Evolutionary conservation across 2,888 invertebrate genomes (phyloP), one percentile per base, ranked within the genome.

Genomic region (Parnassius orleans): DNA sequence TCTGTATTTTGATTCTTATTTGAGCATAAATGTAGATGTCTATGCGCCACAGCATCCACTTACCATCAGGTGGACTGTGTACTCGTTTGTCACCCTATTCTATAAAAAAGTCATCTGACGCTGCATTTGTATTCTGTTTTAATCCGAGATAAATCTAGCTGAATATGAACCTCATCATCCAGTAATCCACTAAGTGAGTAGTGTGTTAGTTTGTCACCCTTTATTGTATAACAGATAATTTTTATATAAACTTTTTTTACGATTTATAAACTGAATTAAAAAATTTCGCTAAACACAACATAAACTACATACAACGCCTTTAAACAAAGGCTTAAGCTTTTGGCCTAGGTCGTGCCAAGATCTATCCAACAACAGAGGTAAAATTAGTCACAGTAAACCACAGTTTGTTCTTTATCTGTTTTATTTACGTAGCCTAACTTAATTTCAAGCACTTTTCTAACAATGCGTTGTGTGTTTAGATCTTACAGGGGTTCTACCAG

Each of bases 401-500:
- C 50, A 42, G 52, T 53, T 24, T 53, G 41, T 51, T 15, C 33
- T 64, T 48, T 43, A 57, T 53, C 48, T 33, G 33, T 47, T n/a
- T 61, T 33, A 3, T 10, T 58, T 51, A 52, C n/a, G n/a, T 14
- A 24, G 44, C 10, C 43, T 12, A 46, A 44, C 53, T 11, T 52
- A 41, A 50, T 15, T 46, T 5, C 19, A 53, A 42, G 48, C 15
- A 12, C 15, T 56, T 44, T 46, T 52, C 19, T 51, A 55, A 55
- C 10, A 41, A 19, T 12, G 10, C 12, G 14, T 12, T 19, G 2
- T 43, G 2, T 53, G 50, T 70, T 9, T 74, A 94, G 94, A 92
- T 70, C 84, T 92, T 67, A 92, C 92, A 72, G 96, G 96, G 1
- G 95, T 97, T 0, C 84, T 96, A 59, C 94, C 96, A 2, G 95